Conservation (phyloP, 2,797 vertebrate species). For the Sebastolobus alascanus region DNA sequence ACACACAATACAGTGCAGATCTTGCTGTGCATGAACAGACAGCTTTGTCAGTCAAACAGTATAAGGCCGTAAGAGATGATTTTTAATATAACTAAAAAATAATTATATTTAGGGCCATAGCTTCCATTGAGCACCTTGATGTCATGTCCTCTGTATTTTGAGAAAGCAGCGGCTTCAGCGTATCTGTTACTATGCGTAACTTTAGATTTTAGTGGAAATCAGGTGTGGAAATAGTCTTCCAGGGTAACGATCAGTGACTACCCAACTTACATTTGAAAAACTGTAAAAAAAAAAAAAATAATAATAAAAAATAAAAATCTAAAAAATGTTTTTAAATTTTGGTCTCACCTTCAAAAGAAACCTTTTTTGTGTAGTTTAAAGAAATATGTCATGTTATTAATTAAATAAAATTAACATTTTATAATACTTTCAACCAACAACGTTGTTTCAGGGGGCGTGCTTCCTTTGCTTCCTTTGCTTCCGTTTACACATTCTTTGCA, state of each 20-base stretch:
- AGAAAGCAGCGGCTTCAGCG: not conserved
- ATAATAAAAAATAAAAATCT: not conserved
- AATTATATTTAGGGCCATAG: not conserved
- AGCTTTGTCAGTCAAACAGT: not conserved
- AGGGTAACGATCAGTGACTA: not conserved
- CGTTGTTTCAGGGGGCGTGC: not conserved
- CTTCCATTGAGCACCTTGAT: not conserved
- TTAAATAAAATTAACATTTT: not conserved
- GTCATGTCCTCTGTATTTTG: not conserved
- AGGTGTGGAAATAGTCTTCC: not conserved
- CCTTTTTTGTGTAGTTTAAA: not conserved
- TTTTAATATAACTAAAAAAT: constrained; percentile 5
- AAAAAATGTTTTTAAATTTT: not conserved
- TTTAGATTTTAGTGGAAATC: not conserved
- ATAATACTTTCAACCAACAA: not conserved
- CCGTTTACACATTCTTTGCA: not conserved
- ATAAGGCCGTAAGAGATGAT: not conserved
- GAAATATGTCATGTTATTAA: not conserved
- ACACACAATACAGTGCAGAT: not conserved
- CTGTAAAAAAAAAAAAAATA: too few relatives aligned
- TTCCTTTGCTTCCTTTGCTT: constrained; percentile 9
- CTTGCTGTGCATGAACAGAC: not conserved
- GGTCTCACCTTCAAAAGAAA: not conserved
- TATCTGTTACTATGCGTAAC: not conserved
- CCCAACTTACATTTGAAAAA: not conserved